Percentiles rank a stretch among this genome's conserved stretches.
Conservation (phyloP, 2,888 invertebrate species). For the Argynnis bischoffii region DNA sequence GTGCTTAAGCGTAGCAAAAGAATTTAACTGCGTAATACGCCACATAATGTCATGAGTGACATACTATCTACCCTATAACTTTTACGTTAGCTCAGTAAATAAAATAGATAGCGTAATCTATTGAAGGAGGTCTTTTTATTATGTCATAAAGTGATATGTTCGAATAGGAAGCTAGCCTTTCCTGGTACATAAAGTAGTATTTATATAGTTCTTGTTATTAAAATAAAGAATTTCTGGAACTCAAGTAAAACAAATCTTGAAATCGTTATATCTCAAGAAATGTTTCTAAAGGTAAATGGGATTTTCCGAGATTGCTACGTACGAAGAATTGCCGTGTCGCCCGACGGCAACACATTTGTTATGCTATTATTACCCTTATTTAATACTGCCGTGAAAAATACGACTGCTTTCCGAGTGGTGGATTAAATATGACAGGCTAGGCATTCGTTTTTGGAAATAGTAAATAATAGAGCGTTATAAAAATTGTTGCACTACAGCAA, state of each 20-base stretch:
- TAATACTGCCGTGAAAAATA: slow-evolving; percentile 69
- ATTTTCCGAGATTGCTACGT: slow-evolving; percentile 39
- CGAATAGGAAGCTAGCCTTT: slow-evolving; percentile 8
- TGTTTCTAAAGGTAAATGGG: slow-evolving; percentile 37
- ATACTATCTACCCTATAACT: slow-evolving; percentile 10
- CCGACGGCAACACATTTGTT: slow-evolving; percentile 63
- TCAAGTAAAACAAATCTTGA: slow-evolving; percentile 26
- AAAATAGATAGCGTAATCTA: slow-evolving; percentile 29
- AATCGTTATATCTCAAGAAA: slow-evolving; percentile 34
- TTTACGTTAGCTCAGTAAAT: slow-evolving; percentile 21
- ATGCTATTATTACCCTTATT: slow-evolving; percentile 72
- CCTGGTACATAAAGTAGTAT: slow-evolving; percentile 6
- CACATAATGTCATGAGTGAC: slow-evolving; percentile 42
- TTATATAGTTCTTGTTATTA: slow-evolving; percentile 24
- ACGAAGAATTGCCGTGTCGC: slow-evolving; percentile 51
- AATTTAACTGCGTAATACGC: background rate
- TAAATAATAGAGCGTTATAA: background rate
- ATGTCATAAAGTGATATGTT: slow-evolving; percentile 23
- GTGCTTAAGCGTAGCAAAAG: background rate
- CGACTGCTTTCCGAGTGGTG: slow-evolving; percentile 48
- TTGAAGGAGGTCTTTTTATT: slow-evolving; percentile 24
- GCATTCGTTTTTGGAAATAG: slow-evolving; percentile 23
- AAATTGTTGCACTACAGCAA: slow-evolving; percentile 6
- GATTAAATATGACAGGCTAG: slow-evolving; percentile 44
- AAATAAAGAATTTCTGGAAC: slow-evolving; percentile 22